A percentile compares a stretch with the other conserved stretches of the same genome.
Evolutionary conservation across 2,888 invertebrate genomes (phyloP).

Genomic region (Sialis lutaria): DNA sequence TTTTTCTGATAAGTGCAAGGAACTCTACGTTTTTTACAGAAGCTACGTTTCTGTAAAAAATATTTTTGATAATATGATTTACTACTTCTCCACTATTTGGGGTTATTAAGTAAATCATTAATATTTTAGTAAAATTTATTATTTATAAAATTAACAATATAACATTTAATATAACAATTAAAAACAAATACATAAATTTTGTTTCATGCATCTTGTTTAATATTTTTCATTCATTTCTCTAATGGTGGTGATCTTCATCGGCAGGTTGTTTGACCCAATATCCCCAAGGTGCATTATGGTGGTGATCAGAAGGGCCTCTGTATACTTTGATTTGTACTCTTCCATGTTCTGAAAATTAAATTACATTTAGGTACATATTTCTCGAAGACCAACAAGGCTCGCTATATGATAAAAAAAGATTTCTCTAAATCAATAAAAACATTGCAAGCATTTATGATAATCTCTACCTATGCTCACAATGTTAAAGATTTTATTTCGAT

Average conservation of each 20-base stretch:
- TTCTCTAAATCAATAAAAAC: too few species aligned
- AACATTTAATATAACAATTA: too few species aligned
- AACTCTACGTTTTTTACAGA: too few species aligned
- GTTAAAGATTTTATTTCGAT: too few species aligned
- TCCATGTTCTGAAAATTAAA: conserved; percentile 29
- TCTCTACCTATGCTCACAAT: too few species aligned
- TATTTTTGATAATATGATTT: neutral
- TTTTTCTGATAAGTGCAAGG: too few species aligned
- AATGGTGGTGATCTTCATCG: conserved; percentile 30
- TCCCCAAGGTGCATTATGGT: conserved; percentile 45
- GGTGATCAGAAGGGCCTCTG: conserved; percentile 46
- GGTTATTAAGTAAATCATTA: neutral
- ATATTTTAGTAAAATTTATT: neutral
- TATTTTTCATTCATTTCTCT: neutral
- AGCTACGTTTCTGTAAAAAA: neutral
- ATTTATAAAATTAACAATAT: neutral
- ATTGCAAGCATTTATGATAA: too few species aligned
- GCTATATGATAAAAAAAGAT: too few species aligned
- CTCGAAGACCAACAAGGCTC: too few species aligned
- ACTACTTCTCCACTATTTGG: neutral
- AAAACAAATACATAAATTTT: too few species aligned
- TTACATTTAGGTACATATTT: too few species aligned
- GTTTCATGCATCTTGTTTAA: too few species aligned
- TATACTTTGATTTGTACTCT: conserved; percentile 60
- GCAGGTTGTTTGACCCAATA: conserved; percentile 57